These are phyloP conservation scores for Odontamblyopus rebecca DNA, from an alignment of 2,797 vertebrate species.

Conservation along the genomic window DNA sequence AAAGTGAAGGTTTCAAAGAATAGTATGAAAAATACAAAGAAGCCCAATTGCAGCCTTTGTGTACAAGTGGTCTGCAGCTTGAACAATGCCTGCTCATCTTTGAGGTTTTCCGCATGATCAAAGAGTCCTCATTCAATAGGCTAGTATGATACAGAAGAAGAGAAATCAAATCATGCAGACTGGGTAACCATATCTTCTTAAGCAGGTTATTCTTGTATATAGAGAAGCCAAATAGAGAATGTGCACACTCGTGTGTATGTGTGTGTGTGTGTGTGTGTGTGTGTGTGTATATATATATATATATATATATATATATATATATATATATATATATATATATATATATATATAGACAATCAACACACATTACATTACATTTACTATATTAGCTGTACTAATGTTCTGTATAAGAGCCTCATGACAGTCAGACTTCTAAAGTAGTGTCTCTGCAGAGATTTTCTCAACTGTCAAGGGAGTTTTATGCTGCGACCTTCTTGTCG, in stretches of 20 bases:
- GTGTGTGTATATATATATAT: too few species aligned
- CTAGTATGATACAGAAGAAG: background rate
- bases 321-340: background rate
- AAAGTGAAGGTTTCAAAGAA: background rate
- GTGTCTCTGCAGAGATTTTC: constrained; percentile 20
- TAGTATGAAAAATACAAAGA: background rate
- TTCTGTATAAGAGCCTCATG: constrained; percentile 18
- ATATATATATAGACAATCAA: too few species aligned
- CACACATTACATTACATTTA: background rate
- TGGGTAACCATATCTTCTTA: background rate
- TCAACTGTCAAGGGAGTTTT: constrained; percentile 19
- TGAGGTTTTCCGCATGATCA: background rate
- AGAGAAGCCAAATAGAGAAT: background rate
- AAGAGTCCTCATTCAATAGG: background rate
- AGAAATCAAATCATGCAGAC: background rate
- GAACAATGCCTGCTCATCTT: background rate
- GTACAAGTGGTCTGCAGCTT: background rate
- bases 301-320: too few species aligned
- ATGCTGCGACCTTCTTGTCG: constrained; percentile 25
- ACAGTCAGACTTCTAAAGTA: constrained; percentile 4
- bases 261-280: too few species aligned
- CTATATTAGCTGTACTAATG: background rate
- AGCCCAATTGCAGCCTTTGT: background rate
- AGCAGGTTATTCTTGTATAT: background rate
- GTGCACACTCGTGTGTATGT: too few species aligned